These are phyloP conservation scores for Cavia aperea DNA, from an alignment of 2,113 vertebrate genomes.

Conservation along the genomic window DNA sequence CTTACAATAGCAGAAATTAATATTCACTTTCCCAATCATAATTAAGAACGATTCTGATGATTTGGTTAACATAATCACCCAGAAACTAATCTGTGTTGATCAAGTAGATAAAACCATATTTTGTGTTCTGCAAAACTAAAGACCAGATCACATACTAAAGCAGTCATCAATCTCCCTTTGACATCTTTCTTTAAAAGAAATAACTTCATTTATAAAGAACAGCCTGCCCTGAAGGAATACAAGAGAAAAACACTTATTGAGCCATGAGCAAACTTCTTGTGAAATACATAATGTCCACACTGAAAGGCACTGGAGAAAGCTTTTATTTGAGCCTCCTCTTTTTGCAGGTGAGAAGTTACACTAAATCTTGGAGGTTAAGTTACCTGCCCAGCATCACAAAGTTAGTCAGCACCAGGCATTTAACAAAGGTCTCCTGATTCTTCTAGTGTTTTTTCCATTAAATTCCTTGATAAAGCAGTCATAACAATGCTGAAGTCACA, in stretches of 20 bases:
- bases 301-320: not conserved
- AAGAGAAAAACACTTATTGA: not conserved
- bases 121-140: slow-evolving; percentile 2
- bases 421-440: not conserved
- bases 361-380: not conserved
- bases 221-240: not conserved
- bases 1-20: slow-evolving; percentile 9
- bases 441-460: not conserved
- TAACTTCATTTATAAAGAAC: not conserved
- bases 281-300: not conserved
- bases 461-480: not conserved
- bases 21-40: not conserved
- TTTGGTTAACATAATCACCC: slow-evolving; percentile 6
- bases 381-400: not conserved
- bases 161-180: slow-evolving; percentile 19
- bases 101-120: slow-evolving; percentile 2
- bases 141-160: not conserved
- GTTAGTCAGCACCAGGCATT: not conserved
- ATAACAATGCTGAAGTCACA: slow-evolving; percentile 29
- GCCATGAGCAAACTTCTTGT: not conserved
- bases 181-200: slow-evolving; percentile 11
- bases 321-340: not conserved
- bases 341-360: not conserved
- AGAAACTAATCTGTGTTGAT: not conserved
- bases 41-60: slow-evolving; percentile 4